Conservation (phyloP, 2,888 invertebrate species). For the Platypus cylindrus region DNA sequence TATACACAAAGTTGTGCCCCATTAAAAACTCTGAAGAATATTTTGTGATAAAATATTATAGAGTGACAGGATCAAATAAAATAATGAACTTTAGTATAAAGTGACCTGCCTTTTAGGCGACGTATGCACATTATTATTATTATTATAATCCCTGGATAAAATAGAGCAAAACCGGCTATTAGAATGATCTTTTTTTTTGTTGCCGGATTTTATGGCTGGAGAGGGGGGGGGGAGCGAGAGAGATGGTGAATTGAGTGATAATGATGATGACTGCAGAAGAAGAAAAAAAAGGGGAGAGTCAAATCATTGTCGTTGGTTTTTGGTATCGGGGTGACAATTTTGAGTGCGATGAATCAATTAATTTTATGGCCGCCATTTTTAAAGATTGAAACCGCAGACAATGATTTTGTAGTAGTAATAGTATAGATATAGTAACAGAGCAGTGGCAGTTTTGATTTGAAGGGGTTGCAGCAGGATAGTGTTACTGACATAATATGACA, state of each 20-base stretch:
- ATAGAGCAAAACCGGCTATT: constrained; percentile 24
- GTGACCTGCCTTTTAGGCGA: constrained; percentile 40
- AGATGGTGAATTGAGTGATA: too few relatives aligned
- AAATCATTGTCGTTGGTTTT: too few relatives aligned
- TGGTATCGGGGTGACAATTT: too few relatives aligned
- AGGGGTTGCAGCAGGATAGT: too few relatives aligned
- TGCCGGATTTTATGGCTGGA: constrained; percentile 4
- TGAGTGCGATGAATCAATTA: constrained; percentile 24
- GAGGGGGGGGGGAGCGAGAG: constrained; percentile 16
- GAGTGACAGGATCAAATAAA: constrained; percentile 34
- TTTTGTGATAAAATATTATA: constrained; percentile 22
- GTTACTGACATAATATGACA: too few relatives aligned
- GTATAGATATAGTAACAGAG: too few relatives aligned
- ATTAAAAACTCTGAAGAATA: too few relatives aligned
- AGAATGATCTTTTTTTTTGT: constrained; percentile 25
- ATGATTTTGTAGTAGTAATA: too few relatives aligned
- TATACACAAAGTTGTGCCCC: too few relatives aligned
- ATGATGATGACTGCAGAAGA: too few relatives aligned
- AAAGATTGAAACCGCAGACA: constrained; percentile 26
- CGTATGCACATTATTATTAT: constrained; percentile 38
- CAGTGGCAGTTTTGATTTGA: too few relatives aligned
- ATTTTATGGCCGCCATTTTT: constrained; percentile 30
- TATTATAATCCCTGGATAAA: constrained; percentile 34
- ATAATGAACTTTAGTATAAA: constrained; percentile 37
- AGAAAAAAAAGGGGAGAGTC: too few relatives aligned